A percentile compares a stretch with the other conserved stretches of the same genome.
Evolutionary conservation across 2,888 invertebrate species (phyloP).

Genomic region (Exocentrus adspersus): DNA sequence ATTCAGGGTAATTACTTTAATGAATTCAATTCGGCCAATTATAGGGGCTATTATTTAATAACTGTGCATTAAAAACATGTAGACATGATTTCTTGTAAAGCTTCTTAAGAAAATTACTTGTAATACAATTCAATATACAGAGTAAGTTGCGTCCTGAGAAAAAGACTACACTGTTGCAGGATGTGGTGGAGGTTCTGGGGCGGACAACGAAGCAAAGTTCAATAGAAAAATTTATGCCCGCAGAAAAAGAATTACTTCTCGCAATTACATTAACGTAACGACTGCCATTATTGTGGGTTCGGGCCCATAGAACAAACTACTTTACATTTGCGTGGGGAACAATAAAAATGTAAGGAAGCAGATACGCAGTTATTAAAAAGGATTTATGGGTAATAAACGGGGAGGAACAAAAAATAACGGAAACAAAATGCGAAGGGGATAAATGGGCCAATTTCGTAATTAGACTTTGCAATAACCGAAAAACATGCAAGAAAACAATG

Average conservation of each 20-base stretch:
- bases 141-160: too few relatives aligned
- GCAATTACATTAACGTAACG: constrained; percentile 32
- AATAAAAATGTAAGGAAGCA: constrained; percentile 47
- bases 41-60: constrained; percentile 52
- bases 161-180: too few relatives aligned
- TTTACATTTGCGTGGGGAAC: constrained; percentile 45
- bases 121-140: too few relatives aligned
- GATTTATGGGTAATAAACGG: constrained; percentile 52
- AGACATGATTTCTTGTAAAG: constrained; percentile 1
- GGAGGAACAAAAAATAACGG: constrained; percentile 43
- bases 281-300: constrained; percentile 16
- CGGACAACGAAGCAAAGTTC: constrained; percentile 11
- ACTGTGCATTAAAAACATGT: constrained; percentile 49
- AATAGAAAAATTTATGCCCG: constrained; percentile 16
- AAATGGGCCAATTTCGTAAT: constrained; percentile 51
- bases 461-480: constrained; percentile 30
- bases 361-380: constrained; percentile 48
- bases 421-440: constrained; percentile 42
- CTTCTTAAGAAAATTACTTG: background rate
- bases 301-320: constrained; percentile 29
- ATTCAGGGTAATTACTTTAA: constrained; percentile 52
- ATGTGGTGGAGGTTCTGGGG: background rate
- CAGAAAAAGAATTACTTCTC: constrained; percentile 18
- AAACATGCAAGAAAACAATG: constrained; percentile 25
- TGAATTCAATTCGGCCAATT: constrained; percentile 56